Evolutionary conservation across 2,888 invertebrate genomes (phyloP).

Genomic region (Dynastes grantii): DNA sequence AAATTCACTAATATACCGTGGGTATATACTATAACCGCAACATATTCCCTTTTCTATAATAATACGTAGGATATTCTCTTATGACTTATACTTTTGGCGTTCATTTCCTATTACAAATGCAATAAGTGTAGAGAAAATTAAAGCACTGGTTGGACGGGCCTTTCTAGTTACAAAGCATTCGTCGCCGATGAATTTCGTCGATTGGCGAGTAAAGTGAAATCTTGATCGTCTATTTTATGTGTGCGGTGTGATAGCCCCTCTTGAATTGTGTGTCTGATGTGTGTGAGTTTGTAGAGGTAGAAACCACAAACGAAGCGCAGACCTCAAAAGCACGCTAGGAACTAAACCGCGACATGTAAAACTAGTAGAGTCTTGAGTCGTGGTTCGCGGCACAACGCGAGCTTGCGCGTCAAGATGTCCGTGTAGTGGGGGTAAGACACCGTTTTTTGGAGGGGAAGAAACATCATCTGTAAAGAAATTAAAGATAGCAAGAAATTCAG

Average conservation of each 20-base stretch:
- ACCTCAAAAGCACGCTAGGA: conserved; percentile 57
- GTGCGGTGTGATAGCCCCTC: conserved; percentile 34
- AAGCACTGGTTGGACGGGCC: conserved; percentile 3
- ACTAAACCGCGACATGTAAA: conserved; percentile 58
- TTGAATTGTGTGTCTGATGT: conserved; percentile 28
- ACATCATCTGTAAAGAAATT: conserved; percentile 62
- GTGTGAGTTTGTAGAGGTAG: conserved; percentile 39
- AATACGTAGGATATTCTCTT: conserved; percentile 20
- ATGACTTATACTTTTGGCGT: conserved; percentile 28
- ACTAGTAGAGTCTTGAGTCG: conserved; percentile 57
- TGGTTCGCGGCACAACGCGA: conserved; percentile 57
- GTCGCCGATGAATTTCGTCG: conserved; percentile 1
- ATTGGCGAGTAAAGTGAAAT: conserved; percentile 23
- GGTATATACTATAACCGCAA: conserved; percentile 5
- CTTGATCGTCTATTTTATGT: conserved; percentile 34
- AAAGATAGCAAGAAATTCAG: conserved; percentile 56
- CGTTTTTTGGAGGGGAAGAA: conserved; percentile 60
- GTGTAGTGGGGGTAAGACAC: conserved; percentile 65
- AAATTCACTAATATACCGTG: conserved; percentile 39
- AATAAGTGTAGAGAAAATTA: conserved; percentile 6
- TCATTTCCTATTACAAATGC: conserved; percentile 18
- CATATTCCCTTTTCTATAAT: conserved; percentile 6
- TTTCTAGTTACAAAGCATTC: background rate
- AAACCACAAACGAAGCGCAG: conserved; percentile 51
- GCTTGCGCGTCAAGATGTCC: conserved; percentile 65